Evolutionary conservation across 2,888 invertebrate genomes (phyloP).

Genomic region (Strigamia maritima): DNA sequence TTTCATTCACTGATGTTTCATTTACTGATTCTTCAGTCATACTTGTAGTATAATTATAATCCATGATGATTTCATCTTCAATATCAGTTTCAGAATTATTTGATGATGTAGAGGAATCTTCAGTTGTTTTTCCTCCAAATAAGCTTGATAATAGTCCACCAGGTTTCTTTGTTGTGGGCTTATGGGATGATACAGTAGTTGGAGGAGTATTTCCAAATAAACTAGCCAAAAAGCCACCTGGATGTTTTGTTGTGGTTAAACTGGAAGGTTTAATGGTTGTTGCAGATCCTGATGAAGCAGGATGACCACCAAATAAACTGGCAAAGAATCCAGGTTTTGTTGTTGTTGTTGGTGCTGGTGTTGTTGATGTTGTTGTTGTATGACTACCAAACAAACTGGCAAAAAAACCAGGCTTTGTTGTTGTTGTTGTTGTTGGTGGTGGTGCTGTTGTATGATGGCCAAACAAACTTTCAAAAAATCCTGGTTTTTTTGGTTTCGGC

Average conservation of each 20-base stretch:
- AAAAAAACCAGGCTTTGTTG: not conserved
- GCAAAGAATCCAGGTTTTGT: no score
- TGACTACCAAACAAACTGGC: not conserved
- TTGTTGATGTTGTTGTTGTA: not conserved
- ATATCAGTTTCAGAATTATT: not conserved
- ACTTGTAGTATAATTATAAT: not conserved
- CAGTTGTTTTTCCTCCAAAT: not conserved
- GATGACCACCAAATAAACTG: no score
- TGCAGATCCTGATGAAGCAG: no score
- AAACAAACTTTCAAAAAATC: constrained; percentile 1
- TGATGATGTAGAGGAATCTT: not conserved
- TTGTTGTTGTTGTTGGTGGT: not conserved
- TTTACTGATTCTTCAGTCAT: no score
- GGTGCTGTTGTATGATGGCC: not conserved
- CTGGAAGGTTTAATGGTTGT: not conserved
- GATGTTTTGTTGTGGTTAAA: not conserved
- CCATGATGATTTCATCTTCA: not conserved
- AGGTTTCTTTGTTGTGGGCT: not conserved
- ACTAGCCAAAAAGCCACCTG: not conserved
- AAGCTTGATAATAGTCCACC: not conserved
- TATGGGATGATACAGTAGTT: not conserved
- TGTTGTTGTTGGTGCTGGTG: not conserved
- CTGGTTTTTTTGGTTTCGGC: not conserved
- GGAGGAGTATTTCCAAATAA: not conserved
- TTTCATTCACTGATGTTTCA: no score